A percentile compares a stretch with the other conserved stretches of the same genome.
Conservation (phyloP, 2,113 vertebrate species). For the Halichoeres trimaculatus region DNA sequence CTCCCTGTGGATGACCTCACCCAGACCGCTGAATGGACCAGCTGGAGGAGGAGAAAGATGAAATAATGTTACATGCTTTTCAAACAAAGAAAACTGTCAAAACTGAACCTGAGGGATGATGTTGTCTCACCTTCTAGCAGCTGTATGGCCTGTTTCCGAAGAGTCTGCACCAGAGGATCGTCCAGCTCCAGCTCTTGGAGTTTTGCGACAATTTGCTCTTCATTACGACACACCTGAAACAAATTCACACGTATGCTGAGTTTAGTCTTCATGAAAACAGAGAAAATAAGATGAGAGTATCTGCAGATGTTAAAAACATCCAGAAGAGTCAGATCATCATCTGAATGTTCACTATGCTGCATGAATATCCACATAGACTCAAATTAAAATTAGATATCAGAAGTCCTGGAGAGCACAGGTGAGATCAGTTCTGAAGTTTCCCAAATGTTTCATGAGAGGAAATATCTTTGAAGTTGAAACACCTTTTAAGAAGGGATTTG, state of each 20-base stretch:
- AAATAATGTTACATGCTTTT: not conserved
- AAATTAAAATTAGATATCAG: not conserved
- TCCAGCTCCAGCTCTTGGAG: conserved; percentile 97
- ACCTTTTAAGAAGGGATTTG: conserved; percentile 23
- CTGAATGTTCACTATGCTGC: not conserved
- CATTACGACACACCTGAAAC: conserved; percentile 91
- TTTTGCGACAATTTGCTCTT: conserved; percentile 94
- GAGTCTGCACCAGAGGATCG: conserved; percentile 90
- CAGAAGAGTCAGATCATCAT: not conserved
- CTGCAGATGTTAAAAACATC: too few species aligned
- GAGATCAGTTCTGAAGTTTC: not conserved
- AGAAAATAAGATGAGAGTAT: too few species aligned
- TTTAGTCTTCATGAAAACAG: too few species aligned
- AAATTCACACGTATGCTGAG: not conserved
- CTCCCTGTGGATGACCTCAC: conserved; percentile 97
- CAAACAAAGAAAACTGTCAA: not conserved
- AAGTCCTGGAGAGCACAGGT: not conserved
- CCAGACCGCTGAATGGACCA: conserved; percentile 96
- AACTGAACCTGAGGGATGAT: not conserved
- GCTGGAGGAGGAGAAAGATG: conserved; percentile 77
- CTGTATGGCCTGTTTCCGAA: conserved; percentile 93
- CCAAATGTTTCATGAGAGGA: not conserved
- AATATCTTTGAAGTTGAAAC: not conserved
- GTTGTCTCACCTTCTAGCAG: conserved; percentile 90
- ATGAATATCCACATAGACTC: not conserved